Evolutionary conservation across 2,888 invertebrate species (phyloP).

Genomic region (Abscondita cerata): DNA sequence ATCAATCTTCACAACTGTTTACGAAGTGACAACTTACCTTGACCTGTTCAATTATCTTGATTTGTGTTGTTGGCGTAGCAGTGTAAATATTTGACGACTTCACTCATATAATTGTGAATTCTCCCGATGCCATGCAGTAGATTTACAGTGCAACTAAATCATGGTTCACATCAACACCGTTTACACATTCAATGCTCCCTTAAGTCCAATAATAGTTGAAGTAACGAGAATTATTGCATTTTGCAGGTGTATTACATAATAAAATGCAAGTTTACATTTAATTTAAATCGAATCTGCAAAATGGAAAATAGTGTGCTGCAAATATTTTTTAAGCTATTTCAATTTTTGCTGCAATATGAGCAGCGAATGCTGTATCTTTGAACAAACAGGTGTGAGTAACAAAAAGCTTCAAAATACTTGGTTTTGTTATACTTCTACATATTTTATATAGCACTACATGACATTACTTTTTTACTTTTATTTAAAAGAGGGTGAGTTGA

Average conservation of each 20-base stretch:
- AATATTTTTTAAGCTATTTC: too few relatives aligned
- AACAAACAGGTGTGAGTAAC: too few relatives aligned
- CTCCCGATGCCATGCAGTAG: slow-evolving; percentile 12
- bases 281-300: too few relatives aligned
- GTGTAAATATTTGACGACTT: slow-evolving; percentile 25
- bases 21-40: slow-evolving; percentile 18
- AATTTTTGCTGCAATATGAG: too few relatives aligned
- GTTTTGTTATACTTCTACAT: too few relatives aligned
- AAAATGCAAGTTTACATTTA: too few relatives aligned
- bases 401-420: too few relatives aligned
- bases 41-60: slow-evolving; percentile 25
- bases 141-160: slow-evolving; percentile 22
- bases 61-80: slow-evolving; percentile 26
- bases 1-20: slow-evolving; percentile 6
- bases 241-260: background rate
- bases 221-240: slow-evolving; percentile 4
- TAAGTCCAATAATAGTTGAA: slow-evolving; percentile 5
- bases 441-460: too few relatives aligned
- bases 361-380: too few relatives aligned
- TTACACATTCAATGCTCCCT: slow-evolving; percentile 7
- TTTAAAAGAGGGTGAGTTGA: too few relatives aligned
- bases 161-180: slow-evolving; percentile 7
- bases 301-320: too few relatives aligned
- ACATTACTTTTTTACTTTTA: too few relatives aligned
- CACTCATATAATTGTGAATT: slow-evolving; percentile 14